Evolutionary conservation across 2,113 vertebrate species (phyloP).

Genomic region (Mus pahari): DNA sequence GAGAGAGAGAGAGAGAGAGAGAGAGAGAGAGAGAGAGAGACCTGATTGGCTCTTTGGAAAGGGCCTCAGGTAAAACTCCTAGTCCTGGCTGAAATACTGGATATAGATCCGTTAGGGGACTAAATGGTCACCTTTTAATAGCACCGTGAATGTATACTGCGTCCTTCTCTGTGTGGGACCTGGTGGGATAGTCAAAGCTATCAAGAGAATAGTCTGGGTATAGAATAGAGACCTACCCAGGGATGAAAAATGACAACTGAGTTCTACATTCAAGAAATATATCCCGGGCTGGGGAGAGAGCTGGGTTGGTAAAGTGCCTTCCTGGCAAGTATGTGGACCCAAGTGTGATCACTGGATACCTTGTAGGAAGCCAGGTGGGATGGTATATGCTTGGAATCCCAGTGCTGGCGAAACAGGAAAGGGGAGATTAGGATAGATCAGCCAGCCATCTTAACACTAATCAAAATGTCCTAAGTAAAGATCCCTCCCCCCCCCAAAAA

Average conservation of each 20-base stretch:
- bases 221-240: neutral
- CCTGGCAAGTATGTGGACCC: neutral
- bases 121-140: neutral
- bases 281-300: too few species aligned
- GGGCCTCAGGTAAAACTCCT: neutral
- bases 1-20: neutral
- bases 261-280: neutral
- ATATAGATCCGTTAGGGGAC: too few species aligned
- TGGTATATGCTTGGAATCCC: neutral
- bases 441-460: neutral
- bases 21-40: neutral
- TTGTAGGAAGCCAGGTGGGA: too few species aligned
- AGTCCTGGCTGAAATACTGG: neutral
- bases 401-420: neutral
- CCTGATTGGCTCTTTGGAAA: neutral
- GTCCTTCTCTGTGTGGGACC: neutral
- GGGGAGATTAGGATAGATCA: neutral
- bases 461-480: neutral
- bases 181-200: neutral
- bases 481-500: too few species aligned
- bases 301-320: neutral
- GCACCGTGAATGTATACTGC: neutral
- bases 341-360: neutral
- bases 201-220: constrained; percentile 65
- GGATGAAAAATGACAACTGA: neutral